These are phyloP conservation scores for Cephus pulcher DNA, from an alignment of 2,888 invertebrate genomes.

Conservation along the genomic window DNA sequence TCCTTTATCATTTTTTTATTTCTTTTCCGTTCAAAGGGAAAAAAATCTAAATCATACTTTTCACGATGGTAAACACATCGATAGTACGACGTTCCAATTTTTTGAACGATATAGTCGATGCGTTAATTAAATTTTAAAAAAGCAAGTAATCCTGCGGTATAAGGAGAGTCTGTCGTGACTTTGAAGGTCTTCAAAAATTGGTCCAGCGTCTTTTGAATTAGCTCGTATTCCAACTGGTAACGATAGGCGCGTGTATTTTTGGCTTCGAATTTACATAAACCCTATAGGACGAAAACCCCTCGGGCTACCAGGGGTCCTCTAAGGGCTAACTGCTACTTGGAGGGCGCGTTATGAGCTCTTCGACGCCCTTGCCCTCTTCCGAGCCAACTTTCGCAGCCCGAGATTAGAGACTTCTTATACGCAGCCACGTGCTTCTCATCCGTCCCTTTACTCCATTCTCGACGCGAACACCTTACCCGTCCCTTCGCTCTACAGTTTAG, in stretches of 20 bases:
- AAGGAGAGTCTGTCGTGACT: not conserved
- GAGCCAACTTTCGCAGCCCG: constrained; percentile 31
- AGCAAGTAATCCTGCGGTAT: not conserved
- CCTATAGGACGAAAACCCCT: constrained; percentile 14
- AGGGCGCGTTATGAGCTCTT: constrained; percentile 40
- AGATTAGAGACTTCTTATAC: constrained; percentile 50
- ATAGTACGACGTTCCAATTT: not conserved
- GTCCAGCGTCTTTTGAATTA: not conserved
- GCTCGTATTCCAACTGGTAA: not conserved
- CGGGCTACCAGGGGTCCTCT: constrained; percentile 29
- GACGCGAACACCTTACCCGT: not conserved
- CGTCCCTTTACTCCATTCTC: constrained; percentile 23
- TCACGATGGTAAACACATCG: not conserved
- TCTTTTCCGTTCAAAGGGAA: not conserved
- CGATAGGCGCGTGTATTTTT: constrained; percentile 16
- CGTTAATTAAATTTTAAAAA: not conserved
- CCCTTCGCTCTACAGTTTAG: constrained; percentile 9
- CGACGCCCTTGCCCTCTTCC: constrained; percentile 30
- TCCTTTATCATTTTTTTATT: not conserved
- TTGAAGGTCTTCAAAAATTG: not conserved
- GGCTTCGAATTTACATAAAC: constrained; percentile 21
- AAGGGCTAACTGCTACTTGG: constrained; percentile 43
- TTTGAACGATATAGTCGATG: not conserved
- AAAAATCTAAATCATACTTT: not conserved
- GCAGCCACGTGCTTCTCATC: constrained; percentile 34